Conservation (phyloP, 2,888 invertebrate genomes). For the Trimorus sp. region DNA sequence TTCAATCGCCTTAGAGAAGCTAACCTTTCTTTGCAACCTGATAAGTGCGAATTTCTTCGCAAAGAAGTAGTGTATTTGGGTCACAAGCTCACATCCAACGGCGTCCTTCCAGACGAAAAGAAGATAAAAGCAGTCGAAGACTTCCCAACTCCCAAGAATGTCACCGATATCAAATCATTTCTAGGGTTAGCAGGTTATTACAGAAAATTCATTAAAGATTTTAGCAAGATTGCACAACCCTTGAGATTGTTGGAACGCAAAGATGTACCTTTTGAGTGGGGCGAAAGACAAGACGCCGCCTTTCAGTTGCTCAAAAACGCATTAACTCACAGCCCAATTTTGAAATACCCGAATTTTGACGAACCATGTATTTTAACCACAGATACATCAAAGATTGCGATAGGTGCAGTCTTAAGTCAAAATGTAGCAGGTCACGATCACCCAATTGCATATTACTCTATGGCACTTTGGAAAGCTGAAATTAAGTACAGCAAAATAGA, state of each 20-base stretch:
- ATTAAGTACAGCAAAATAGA: conserved; percentile 59
- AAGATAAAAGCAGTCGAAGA: conserved; percentile 6
- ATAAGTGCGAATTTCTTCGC: too few species aligned
- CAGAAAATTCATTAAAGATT: too few species aligned
- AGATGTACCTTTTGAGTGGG: background rate
- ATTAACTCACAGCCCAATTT: conserved; percentile 14
- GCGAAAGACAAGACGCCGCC: background rate
- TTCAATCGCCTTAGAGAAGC: conserved; percentile 60
- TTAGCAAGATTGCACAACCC: too few species aligned
- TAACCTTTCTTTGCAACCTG: conserved; percentile 62
- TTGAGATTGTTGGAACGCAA: conserved; percentile 16
- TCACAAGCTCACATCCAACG: conserved; percentile 65
- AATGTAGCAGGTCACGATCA: conserved; percentile 36
- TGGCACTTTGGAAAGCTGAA: conserved; percentile 42
- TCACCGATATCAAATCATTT: conserved; percentile 21
- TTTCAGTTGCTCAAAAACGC: background rate
- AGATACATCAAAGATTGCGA: conserved; percentile 56
- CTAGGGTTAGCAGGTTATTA: too few species aligned
- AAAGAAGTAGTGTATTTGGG: conserved; percentile 71
- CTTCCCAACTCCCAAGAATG: background rate
- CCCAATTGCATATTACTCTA: conserved; percentile 54
- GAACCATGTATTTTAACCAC: conserved; percentile 51
- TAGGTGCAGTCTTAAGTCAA: conserved; percentile 59
- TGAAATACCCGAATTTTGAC: conserved; percentile 58
- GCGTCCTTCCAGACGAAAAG: conserved; percentile 56